Evolutionary conservation across 2,797 vertebrate species (phyloP), one percentile per base, ranked within the genome.

Genomic region (Meriones psammophilus): DNA sequence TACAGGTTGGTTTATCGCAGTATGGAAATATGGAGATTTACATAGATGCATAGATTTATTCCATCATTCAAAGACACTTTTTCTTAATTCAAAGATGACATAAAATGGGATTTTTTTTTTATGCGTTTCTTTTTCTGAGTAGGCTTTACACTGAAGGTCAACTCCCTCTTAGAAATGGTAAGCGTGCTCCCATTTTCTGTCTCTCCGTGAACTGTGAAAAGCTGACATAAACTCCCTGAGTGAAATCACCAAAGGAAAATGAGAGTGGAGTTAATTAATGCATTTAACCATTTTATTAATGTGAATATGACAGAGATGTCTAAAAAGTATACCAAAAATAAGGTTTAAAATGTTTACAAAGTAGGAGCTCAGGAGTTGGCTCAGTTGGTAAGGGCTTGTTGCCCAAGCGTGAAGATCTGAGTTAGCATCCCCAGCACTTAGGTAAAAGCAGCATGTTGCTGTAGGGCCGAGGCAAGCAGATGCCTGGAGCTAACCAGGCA

Each of bases 11-110:
- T 68, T 73, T 81, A 62, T 46, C 81, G 93, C 68, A 85, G 26
- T 50, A 88, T 66, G 36, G 62, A 5, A 88, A 93, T 22, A 64
- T 50, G 71, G 62, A 93, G 92, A 78, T 87, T 85, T 54, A 10
- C 4, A 73, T 71, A 78, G 22, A 80, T 30, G 1, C 24, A 84
- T 88, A 94, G 33, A 42, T 85, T 68, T 90, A 64, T 88, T 78
- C 54, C 4, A 26, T 89, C 91, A 93, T 3, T 90, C 77, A 68
- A 96, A 94, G 79, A 42, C 42, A 93, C n/a, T 73, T 88, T 68
- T 58, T 60, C 68, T 14, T 88, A 42, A 85, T 42, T 96, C 39
- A 73, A 81, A 96, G 56, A 62, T 88, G 20, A 68, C 20, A 66
- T 56, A 84, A 91, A 84, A 30, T 62, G 79, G 18, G 36, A 87